A percentile compares a stretch with the other conserved stretches of the same genome.
These are phyloP conservation scores for Chelmon rostratus DNA, from an alignment of 2,797 vertebrate genomes.

Conservation along the genomic window DNA sequence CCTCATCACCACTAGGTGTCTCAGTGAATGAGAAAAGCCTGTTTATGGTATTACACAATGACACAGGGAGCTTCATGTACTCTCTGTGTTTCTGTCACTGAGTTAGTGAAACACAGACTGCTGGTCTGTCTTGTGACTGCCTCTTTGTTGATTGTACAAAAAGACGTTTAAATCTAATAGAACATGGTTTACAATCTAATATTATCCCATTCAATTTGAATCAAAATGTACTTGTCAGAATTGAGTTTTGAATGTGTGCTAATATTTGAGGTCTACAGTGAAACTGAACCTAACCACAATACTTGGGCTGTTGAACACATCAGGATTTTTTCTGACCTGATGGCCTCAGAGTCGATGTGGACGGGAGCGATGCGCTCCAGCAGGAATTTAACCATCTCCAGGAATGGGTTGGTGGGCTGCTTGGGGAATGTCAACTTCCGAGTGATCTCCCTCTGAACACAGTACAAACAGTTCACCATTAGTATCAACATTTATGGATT, in stretches of 20 bases:
- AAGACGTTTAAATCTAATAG: not conserved
- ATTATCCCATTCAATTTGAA: conserved; percentile 9
- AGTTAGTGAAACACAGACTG: conserved; percentile 25
- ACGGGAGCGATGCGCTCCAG: conserved; percentile 99
- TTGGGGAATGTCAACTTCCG: conserved; percentile 98
- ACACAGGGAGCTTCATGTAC: conserved; percentile 43
- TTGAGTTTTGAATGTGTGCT: not conserved
- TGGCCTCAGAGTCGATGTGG: conserved; percentile 99
- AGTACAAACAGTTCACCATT: conserved; percentile 21
- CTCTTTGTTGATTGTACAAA: not conserved
- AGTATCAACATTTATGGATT: not conserved
- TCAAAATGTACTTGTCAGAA: not conserved
- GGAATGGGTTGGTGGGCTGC: conserved; percentile 99
- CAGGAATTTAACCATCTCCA: conserved; percentile 99
- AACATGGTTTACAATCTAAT: not conserved
- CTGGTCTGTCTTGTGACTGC: conserved; percentile 16
- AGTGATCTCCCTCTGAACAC: conserved; percentile 95
- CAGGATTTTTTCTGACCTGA: conserved; percentile 89
- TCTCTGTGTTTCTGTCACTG: not conserved
- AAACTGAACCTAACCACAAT: not conserved
- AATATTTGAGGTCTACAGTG: not conserved
- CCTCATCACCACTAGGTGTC: conserved; percentile 81
- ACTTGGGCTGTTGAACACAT: not conserved
- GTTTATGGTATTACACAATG: conserved; percentile 72
- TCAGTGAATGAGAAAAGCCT: conserved; percentile 74